Conservation (phyloP, 1,140 invertebrate species). For the Hydropsyche tenuis region DNA sequence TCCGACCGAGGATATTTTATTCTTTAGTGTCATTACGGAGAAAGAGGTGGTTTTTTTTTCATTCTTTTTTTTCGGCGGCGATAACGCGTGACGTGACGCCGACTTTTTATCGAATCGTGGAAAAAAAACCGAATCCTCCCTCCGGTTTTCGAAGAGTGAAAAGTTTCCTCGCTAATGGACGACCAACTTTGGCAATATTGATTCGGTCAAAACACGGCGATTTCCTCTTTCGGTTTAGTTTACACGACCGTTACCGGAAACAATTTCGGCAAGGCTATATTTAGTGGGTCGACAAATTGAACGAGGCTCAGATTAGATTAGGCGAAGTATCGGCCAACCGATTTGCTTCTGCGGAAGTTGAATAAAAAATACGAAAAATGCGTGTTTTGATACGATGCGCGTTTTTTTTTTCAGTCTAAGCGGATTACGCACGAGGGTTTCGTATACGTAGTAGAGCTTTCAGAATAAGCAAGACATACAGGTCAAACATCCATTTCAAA, state of each 20-base stretch:
- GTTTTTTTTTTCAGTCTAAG: too few species aligned
- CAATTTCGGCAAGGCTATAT: not conserved
- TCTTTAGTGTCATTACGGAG: conserved; percentile 20
- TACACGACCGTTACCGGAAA: too few species aligned
- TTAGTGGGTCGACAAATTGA: not conserved
- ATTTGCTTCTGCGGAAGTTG: too few species aligned
- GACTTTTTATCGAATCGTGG: not conserved
- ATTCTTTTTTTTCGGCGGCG: not conserved
- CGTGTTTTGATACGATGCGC: too few species aligned
- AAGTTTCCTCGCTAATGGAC: conserved; percentile 20
- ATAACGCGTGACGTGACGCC: conserved; percentile 1
- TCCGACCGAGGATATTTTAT: conserved; percentile 23
- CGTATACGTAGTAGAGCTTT: conserved; percentile 1
- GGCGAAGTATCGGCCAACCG: not conserved
- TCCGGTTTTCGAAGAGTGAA: conserved; percentile 16
- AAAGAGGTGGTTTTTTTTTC: not conserved
- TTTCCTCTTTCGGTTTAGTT: too few species aligned
- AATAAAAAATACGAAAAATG: too few species aligned
- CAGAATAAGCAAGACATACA: conserved; percentile 19
- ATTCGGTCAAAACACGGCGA: not conserved
- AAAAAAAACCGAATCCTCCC: not conserved
- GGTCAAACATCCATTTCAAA: conserved; percentile 26
- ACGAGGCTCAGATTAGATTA: not conserved
- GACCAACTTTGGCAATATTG: conserved; percentile 5
- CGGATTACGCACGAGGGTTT: too few species aligned